These are phyloP conservation scores for Mesoligia furuncula DNA, from an alignment of 2,888 invertebrate species.

Conservation along the genomic window DNA sequence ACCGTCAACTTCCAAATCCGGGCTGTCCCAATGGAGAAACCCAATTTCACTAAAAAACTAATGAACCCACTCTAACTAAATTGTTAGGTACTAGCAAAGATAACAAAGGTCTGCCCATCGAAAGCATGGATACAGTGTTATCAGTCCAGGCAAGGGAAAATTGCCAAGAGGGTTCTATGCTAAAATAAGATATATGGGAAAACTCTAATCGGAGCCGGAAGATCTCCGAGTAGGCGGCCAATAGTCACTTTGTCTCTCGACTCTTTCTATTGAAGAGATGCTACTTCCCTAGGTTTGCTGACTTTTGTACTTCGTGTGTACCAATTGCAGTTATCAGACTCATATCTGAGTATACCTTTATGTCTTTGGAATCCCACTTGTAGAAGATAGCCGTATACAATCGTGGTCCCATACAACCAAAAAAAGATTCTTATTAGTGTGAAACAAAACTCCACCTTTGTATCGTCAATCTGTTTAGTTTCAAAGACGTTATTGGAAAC, in stretches of 20 bases:
- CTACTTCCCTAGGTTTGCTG: neutral
- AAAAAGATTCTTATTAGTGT: neutral
- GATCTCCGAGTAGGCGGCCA: neutral
- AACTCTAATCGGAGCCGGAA: conserved; percentile 11
- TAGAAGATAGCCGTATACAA: neutral
- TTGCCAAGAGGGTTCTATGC: conserved; percentile 11
- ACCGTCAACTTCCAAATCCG: too few relatives aligned
- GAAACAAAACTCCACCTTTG: neutral
- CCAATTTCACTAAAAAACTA: neutral
- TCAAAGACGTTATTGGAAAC: neutral
- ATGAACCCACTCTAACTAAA: neutral
- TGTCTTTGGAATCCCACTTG: neutral
- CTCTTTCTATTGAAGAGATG: conserved; percentile 1
- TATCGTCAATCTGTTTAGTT: neutral
- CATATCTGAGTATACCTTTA: neutral
- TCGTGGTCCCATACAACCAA: neutral
- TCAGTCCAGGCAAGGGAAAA: neutral
- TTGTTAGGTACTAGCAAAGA: neutral
- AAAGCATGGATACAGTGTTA: neutral
- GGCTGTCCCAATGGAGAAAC: neutral
- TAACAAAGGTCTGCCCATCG: neutral
- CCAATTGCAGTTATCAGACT: neutral
- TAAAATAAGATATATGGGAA: conserved; percentile 2
- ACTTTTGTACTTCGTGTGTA: neutral
- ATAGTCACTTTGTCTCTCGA: conserved; percentile 8